Conservation (phyloP, 2,797 vertebrate species). For the Pygocentrus nattereri region DNA sequence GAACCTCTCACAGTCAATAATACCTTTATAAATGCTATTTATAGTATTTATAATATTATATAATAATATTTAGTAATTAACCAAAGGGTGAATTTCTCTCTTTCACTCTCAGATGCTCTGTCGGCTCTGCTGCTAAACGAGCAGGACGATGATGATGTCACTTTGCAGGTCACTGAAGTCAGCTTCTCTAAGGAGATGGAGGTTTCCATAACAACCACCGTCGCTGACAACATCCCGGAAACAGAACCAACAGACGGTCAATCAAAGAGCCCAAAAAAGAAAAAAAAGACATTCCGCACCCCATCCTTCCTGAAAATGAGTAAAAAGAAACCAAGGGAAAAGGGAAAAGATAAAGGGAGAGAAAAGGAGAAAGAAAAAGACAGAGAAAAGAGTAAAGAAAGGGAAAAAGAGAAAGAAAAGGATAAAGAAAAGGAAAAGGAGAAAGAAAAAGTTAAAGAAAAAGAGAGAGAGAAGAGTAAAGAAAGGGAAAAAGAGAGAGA, state of each 20-base stretch:
- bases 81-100: not conserved
- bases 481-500: not conserved
- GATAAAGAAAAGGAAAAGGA: not conserved
- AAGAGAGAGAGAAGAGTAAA: not conserved
- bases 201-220: slow-evolving; percentile 81
- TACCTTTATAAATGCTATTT: not conserved
- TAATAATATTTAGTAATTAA: no score
- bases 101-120: slow-evolving; percentile 34
- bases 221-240: slow-evolving; percentile 84
- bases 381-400: not conserved
- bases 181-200: slow-evolving; percentile 88
- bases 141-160: slow-evolving; percentile 91
- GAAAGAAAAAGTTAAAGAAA: not conserved
- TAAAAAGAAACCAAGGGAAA: slow-evolving; percentile 91
- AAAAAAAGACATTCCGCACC: slow-evolving; percentile 97
- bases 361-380: not conserved
- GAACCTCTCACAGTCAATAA: not conserved
- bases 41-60: no score
- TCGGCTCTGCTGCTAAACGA: slow-evolving; percentile 80
- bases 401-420: not conserved
- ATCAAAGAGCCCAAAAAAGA: slow-evolving; percentile 93
- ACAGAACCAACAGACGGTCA: slow-evolving; percentile 89
- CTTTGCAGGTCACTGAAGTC: slow-evolving; percentile 87
- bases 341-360: slow-evolving; percentile 62
- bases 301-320: slow-evolving; percentile 95